phyloP scores from a whole-genome alignment of 2,797 vertebrate species.

The Eurystomus glaucurus region DNA sequence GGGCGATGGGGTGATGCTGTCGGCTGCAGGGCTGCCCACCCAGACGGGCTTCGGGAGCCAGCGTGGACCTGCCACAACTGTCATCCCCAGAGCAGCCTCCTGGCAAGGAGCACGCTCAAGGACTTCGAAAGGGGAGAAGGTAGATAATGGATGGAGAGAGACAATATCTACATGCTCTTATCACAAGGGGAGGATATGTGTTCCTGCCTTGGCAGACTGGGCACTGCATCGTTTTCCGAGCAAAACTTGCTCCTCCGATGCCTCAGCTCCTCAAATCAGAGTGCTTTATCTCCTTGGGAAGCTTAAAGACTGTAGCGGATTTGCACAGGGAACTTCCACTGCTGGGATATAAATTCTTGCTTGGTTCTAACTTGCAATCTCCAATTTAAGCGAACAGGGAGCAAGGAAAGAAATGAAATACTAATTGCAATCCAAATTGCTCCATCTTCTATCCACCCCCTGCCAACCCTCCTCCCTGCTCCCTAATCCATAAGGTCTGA shows the following conservation, averaged over 20 bases:
- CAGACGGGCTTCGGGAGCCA: rapidly evolving
- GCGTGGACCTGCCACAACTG: not conserved
- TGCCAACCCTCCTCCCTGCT: slow-evolving; percentile 28
- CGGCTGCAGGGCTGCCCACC: not conserved
- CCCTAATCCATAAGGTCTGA: slow-evolving; percentile 33
- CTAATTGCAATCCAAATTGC: slow-evolving; percentile 58
- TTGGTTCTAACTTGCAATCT: not conserved
- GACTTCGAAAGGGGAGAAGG: not conserved
- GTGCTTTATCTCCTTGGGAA: slow-evolving; percentile 1
- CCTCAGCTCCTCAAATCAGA: not conserved
- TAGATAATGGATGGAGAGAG: not conserved
- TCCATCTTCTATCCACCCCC: slow-evolving; percentile 31
- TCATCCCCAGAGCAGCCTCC: not conserved
- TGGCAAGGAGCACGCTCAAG: not conserved
- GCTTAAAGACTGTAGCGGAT: not conserved
- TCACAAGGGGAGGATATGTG: rapidly evolving
- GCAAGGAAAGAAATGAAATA: not conserved
- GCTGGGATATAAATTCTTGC: not conserved
- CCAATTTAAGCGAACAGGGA: not conserved
- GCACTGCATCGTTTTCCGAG: not conserved
- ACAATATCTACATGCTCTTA: not conserved
- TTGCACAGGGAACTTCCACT: slow-evolving; percentile 17
- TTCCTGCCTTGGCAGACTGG: not conserved
- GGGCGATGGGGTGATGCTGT: not conserved
- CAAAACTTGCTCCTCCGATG: not conserved